Percentiles rank a stretch among this genome's conserved stretches.
Evolutionary conservation across 2,113 vertebrate genomes (phyloP).

Genomic region (Thalassoma bifasciatum): DNA sequence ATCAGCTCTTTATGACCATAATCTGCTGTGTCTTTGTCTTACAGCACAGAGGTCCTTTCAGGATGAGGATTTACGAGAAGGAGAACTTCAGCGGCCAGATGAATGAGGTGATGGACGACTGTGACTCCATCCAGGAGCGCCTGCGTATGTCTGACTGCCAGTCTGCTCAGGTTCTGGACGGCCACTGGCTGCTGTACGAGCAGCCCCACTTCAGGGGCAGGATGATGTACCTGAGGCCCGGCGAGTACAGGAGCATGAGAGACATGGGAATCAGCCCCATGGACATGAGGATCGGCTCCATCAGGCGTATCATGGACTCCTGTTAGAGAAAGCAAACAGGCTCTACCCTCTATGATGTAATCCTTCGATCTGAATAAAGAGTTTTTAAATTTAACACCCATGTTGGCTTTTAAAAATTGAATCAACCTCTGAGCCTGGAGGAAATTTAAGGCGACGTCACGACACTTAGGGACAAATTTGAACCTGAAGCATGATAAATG

Average conservation of each 20-base stretch:
- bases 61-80: slow-evolving; percentile 81
- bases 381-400: slow-evolving; percentile 2
- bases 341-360: neutral
- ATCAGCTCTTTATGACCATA: neutral
- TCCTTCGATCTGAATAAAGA: slow-evolving; percentile 38
- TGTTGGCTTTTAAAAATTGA: neutral
- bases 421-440: neutral
- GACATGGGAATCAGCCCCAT: slow-evolving; percentile 68
- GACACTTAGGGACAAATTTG: neutral
- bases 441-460: neutral
- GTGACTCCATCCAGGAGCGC: slow-evolving; percentile 69
- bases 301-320: slow-evolving; percentile 74
- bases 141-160: slow-evolving; percentile 78
- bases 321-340: slow-evolving; percentile 51
- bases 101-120: slow-evolving; percentile 79
- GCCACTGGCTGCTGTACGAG: slow-evolving; percentile 80
- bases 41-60: slow-evolving; percentile 79
- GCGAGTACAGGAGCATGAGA: slow-evolving; percentile 75
- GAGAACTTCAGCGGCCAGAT: slow-evolving; percentile 80
- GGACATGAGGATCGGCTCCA: slow-evolving; percentile 76
- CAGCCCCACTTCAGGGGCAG: slow-evolving; percentile 76
- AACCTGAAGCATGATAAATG: slow-evolving; percentile 8
- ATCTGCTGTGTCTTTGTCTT: neutral
- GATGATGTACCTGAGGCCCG: slow-evolving; percentile 73
- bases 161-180: slow-evolving; percentile 79